Conservation (phyloP, 92 coral and sea anemone genomes). For the Hydrozoanthus gracilis region DNA sequence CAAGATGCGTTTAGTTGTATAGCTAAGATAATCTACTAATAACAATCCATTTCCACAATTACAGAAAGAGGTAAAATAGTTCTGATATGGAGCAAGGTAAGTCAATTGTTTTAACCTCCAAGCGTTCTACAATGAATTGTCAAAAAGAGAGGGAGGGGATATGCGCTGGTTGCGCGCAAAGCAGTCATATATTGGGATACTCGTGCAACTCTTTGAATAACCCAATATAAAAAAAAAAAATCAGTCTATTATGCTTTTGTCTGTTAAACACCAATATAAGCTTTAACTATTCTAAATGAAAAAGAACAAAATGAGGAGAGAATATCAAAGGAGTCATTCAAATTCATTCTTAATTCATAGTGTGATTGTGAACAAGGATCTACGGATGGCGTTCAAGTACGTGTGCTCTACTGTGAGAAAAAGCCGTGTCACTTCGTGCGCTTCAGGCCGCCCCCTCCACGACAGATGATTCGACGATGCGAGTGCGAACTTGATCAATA, state of each 20-base stretch:
- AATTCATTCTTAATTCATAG: neutral
- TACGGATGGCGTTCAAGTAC: slow-evolving; percentile 13
- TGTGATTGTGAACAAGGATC: slow-evolving; percentile 11
- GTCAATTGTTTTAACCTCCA: neutral
- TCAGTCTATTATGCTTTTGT: too few relatives aligned
- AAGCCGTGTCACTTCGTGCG: slow-evolving; percentile 32
- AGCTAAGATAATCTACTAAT: neutral
- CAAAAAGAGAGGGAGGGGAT: too few relatives aligned
- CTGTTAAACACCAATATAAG: too few relatives aligned
- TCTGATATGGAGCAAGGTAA: neutral
- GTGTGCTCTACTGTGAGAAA: slow-evolving; percentile 2
- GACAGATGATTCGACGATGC: slow-evolving; percentile 15
- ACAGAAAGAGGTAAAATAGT: neutral
- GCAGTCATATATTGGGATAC: too few relatives aligned
- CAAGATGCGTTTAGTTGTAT: too few relatives aligned
- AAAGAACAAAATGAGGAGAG: too few relatives aligned
- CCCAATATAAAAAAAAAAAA: too few relatives aligned
- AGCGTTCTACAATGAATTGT: too few relatives aligned
- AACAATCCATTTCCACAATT: neutral
- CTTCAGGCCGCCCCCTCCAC: neutral
- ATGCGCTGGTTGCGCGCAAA: too few relatives aligned
- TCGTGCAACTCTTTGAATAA: too few relatives aligned
- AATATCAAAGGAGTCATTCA: too few relatives aligned
- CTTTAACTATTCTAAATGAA: too few relatives aligned
- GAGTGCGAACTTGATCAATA: neutral